Base-by-base conservation (phyloP, 2,797 vertebrate species). In the Remorina albescens region DNA sequence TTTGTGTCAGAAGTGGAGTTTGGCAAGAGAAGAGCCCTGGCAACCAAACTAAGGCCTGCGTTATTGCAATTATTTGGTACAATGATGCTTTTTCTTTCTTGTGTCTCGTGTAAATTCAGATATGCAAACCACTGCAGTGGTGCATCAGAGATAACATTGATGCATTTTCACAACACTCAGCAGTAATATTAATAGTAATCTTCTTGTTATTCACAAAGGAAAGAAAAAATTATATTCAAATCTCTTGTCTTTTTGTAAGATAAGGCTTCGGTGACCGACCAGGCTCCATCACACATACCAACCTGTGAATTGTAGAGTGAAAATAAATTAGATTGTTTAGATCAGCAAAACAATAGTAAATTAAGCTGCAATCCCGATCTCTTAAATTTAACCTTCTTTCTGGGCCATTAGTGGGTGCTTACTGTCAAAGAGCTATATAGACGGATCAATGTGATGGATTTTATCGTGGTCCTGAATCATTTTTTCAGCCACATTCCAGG, bases 381-480 rank as follows among this genome's bases (percentile, higher is more conserved):
- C 66, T 62, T 67, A 53, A 73, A 61, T 58, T 67, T 78, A 42
- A 71, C 59, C 72, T 80, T 76, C 30, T 44, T 41, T 72, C 37
- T 65, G 58, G 39, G 59, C 46, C 32, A 37, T 63, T 76, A 74
- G 46, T 55, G 4, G 1, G 34, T 46, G 46, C 41, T 80, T 74
- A 55, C 54, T 77, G 69, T 76, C 57, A 77, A 68, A 72, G 42
- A 64, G 26, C 28, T 12, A 54, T 58, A 59, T 25, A 78, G 37
- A 60, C 30, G 44, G 36, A 67, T 68, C 32, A 1, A 67, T 69
- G 51, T 25, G 2, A 59, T 72, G 28, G 41, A 80, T 78, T 67
- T n/a, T 28, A 47, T 63, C 9, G 1, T 71, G 41, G 13, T 39
- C 28, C 21, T 30, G 30, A 41, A 30, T 62, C 46, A 51, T 46